Conservation (phyloP, 2,888 invertebrate species). For the Protophormia terraenovae region DNA sequence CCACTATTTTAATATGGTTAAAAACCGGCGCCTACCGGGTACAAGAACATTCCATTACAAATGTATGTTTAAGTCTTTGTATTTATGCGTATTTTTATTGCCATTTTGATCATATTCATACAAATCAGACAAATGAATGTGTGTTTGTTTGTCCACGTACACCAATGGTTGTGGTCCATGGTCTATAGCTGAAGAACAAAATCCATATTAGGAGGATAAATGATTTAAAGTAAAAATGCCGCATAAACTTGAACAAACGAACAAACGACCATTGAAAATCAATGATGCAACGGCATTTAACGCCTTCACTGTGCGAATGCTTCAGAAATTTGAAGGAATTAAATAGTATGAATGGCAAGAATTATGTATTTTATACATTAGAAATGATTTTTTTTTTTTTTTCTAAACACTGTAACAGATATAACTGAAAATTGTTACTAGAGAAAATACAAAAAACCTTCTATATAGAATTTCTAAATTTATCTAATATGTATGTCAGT, state of each 20-base stretch:
- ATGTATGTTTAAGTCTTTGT: constrained; percentile 2
- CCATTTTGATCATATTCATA: constrained; percentile 46
- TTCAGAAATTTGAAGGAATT: constrained; percentile 30
- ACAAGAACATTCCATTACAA: constrained; percentile 34
- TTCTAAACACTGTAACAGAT: too few relatives aligned
- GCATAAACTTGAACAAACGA: constrained; percentile 63
- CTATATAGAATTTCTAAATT: too few relatives aligned
- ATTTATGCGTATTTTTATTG: constrained; percentile 30
- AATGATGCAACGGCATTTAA: constrained; percentile 62
- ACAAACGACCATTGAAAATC: constrained; percentile 41
- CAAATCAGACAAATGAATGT: constrained; percentile 16
- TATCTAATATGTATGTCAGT: too few relatives aligned
- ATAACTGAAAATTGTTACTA: too few relatives aligned
- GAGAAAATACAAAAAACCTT: too few relatives aligned
- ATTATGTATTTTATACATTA: too few relatives aligned
- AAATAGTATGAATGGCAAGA: too few relatives aligned
- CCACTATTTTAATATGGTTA: constrained; percentile 71
- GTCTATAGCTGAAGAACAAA: constrained; percentile 54
- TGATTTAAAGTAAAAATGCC: constrained; percentile 77
- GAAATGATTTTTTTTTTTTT: too few relatives aligned
- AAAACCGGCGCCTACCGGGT: constrained; percentile 72
- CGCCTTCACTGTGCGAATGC: constrained; percentile 46
- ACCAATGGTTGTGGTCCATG: background rate
- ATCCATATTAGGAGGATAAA: constrained; percentile 77
- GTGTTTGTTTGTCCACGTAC: background rate